These are phyloP conservation scores for Vimba vimba DNA, from an alignment of 2,113 vertebrate species.

Conservation along the genomic window DNA sequence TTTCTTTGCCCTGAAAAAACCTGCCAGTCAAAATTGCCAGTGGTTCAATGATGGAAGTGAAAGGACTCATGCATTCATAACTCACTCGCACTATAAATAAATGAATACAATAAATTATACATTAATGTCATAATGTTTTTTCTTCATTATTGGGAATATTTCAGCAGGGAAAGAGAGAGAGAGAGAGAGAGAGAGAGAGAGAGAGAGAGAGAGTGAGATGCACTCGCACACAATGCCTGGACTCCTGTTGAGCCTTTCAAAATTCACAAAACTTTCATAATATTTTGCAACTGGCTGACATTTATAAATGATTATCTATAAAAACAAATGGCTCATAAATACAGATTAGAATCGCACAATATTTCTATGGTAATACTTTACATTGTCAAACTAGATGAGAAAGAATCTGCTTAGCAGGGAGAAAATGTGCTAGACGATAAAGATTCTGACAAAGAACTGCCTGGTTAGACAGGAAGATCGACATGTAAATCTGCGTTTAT, in stretches of 20 bases:
- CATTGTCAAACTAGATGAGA: neutral
- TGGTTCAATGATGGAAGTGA: neutral
- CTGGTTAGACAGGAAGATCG: neutral
- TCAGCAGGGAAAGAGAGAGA: neutral
- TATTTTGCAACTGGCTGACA: slow-evolving; percentile 20
- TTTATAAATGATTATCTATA: slow-evolving; percentile 20
- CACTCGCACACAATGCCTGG: slow-evolving; percentile 1
- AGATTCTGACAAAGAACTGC: neutral
- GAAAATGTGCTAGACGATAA: neutral
- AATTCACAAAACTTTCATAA: slow-evolving; percentile 23
- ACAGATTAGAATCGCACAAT: slow-evolving; percentile 3
- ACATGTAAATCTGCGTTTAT: neutral
- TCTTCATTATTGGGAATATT: slow-evolving; percentile 25
- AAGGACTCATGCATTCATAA: slow-evolving; percentile 32
- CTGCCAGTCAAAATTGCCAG: neutral
- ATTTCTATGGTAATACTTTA: slow-evolving; percentile 8
- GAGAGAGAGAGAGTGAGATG: neutral
- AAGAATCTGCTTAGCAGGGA: slow-evolving; percentile 16
- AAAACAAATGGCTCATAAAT: slow-evolving; percentile 30
- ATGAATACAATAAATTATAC: slow-evolving; percentile 19
- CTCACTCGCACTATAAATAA: slow-evolving; percentile 34
- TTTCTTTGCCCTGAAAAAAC: slow-evolving; percentile 2
- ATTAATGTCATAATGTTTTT: slow-evolving; percentile 39
- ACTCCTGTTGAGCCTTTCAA: slow-evolving; percentile 1
- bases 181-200: neutral